Evolutionary conservation across 2,113 vertebrate genomes (phyloP).

Genomic region (Petrocephalus microphthalmus): DNA sequence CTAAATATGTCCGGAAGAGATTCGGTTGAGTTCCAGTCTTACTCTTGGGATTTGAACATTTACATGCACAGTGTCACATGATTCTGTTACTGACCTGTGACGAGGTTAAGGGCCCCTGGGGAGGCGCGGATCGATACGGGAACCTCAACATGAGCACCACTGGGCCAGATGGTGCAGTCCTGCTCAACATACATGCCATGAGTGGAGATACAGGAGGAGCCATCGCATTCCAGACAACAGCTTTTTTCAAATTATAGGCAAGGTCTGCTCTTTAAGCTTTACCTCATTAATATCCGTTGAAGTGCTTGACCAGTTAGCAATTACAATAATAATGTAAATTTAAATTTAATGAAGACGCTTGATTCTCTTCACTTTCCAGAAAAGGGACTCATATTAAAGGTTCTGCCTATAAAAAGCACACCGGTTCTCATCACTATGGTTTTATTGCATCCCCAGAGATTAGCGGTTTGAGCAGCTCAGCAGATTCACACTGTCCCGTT

Average conservation of each 20-base stretch:
- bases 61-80: background rate
- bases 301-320: background rate
- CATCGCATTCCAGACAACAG: background rate
- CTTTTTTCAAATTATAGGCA: background rate
- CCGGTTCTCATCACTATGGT: background rate
- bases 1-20: background rate
- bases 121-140: background rate
- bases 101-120: background rate
- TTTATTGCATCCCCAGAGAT: background rate
- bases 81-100: background rate
- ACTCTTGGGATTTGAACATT: constrained; percentile 6
- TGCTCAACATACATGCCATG: background rate
- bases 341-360: background rate
- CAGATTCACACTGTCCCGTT: background rate
- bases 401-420: background rate
- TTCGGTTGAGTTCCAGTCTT: background rate
- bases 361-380: background rate
- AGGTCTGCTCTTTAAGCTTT: background rate
- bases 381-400: background rate
- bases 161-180: background rate
- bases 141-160: background rate
- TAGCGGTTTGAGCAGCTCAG: background rate
- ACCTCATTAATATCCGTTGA: background rate
- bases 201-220: background rate
- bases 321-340: background rate